phyloP scores from a whole-genome alignment of 2,113 vertebrate species.

The Axis porcinus region DNA sequence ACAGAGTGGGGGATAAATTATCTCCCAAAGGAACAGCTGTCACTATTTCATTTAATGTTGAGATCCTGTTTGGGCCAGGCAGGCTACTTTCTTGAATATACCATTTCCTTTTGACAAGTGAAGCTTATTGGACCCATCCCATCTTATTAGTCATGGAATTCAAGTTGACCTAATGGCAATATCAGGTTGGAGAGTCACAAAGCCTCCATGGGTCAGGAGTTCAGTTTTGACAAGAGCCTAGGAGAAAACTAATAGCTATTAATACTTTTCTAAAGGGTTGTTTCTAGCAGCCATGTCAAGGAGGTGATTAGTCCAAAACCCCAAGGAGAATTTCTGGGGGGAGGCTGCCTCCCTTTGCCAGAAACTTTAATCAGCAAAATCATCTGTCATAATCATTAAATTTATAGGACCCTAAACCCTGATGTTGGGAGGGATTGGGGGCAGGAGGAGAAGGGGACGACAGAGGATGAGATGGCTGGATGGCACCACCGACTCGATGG shows the following conservation, averaged over 20 bases:
- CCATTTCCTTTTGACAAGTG: not conserved
- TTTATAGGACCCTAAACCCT: not conserved
- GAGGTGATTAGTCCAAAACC: not conserved
- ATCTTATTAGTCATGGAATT: not conserved
- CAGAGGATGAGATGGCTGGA: no score
- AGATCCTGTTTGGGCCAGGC: not conserved
- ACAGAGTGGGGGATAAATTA: not conserved
- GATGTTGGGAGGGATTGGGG: no score
- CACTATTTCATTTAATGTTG: not conserved
- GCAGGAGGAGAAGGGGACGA: no score
- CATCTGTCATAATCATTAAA: not conserved
- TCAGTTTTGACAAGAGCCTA: not conserved
- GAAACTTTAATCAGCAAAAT: slow-evolving; percentile 12
- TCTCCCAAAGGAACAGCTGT: not conserved
- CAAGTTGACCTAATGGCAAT: not conserved
- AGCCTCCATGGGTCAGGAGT: not conserved
- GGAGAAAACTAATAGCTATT: not conserved
- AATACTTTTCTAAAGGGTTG: not conserved
- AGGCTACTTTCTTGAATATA: slow-evolving; percentile 4
- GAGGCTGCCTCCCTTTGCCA: slow-evolving; percentile 18
- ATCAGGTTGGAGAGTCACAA: not conserved
- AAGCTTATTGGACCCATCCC: not conserved
- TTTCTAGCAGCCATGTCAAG: not conserved
- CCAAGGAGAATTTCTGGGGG: not conserved
- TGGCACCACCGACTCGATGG: no score